phyloP scores from a whole-genome alignment of 1,140 invertebrate genomes.

The Drosophila seguyi region DNA sequence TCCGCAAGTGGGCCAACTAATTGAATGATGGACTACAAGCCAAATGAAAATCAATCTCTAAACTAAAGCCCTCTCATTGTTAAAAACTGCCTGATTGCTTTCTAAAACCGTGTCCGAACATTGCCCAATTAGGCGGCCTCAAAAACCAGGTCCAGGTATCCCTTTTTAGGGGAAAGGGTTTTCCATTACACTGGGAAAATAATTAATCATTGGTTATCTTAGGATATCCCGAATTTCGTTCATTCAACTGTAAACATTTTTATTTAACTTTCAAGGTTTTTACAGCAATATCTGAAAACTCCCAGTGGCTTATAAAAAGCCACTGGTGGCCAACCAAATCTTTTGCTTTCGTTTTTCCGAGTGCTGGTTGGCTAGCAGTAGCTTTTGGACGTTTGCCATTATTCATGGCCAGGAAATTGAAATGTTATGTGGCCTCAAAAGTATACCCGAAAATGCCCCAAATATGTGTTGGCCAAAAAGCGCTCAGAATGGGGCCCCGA shows the following conservation, averaged over 20 bases:
- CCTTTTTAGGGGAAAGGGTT: no score
- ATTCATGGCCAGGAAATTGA: conserved; percentile 60
- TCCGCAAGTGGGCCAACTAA: conserved; percentile 24
- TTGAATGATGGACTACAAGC: conserved; percentile 31
- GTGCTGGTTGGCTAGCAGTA: conserved; percentile 20
- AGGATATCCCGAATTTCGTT: background rate
- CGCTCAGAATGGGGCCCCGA: conserved; percentile 26
- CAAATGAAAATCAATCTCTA: conserved; percentile 8
- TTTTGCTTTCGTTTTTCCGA: background rate
- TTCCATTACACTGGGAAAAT: no score
- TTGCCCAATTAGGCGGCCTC: conserved; percentile 61
- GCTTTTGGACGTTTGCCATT: conserved; percentile 54
- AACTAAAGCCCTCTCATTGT: background rate
- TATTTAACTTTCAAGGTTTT: background rate
- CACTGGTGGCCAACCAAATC: background rate
- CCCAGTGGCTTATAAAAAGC: background rate
- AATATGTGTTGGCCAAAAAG: conserved; percentile 34
- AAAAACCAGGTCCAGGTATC: no score
- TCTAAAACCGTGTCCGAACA: background rate
- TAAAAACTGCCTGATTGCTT: background rate
- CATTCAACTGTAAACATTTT: background rate
- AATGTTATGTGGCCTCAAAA: conserved; percentile 48
- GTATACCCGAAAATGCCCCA: conserved; percentile 23
- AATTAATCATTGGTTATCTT: no score
- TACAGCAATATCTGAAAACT: background rate